These are phyloP conservation scores for Muschampia staudingeri DNA, from an alignment of 2,888 invertebrate species.

Conservation along the genomic window DNA sequence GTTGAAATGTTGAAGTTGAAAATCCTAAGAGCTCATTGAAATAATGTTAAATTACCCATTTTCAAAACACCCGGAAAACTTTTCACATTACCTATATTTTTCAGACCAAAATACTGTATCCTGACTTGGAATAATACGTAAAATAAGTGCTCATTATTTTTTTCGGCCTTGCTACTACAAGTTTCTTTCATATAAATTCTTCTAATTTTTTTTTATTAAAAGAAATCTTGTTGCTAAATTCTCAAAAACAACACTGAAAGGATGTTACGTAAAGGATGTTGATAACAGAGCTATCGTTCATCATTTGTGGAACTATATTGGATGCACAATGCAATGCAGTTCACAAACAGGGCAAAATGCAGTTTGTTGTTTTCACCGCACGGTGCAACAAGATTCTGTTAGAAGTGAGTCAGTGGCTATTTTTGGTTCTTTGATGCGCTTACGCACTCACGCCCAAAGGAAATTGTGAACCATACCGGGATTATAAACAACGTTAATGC, in stretches of 20 bases:
- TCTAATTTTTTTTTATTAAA: neutral
- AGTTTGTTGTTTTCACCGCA: slow-evolving; percentile 78
- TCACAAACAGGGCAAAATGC: slow-evolving; percentile 75
- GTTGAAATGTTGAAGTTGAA: too few species aligned
- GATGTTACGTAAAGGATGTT: slow-evolving; percentile 29
- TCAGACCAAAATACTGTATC: too few species aligned
- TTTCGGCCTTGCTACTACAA: too few species aligned
- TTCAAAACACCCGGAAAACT: too few species aligned
- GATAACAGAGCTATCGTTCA: slow-evolving; percentile 57
- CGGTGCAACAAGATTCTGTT: slow-evolving; percentile 74
- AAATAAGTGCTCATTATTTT: too few species aligned
- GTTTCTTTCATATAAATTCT: too few species aligned
- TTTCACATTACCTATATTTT: too few species aligned
- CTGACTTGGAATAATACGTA: too few species aligned
- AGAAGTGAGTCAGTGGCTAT: slow-evolving; percentile 83
- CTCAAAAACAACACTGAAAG: neutral
- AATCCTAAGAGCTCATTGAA: too few species aligned
- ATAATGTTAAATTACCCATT: too few species aligned
- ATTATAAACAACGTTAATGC: slow-evolving; percentile 49
- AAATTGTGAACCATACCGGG: slow-evolving; percentile 42
- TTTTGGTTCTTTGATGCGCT: slow-evolving; percentile 79
- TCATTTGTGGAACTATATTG: slow-evolving; percentile 62
- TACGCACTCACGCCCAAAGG: slow-evolving; percentile 60
- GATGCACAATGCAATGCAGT: slow-evolving; percentile 73
- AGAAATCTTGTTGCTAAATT: neutral